phyloP scores from a whole-genome alignment of 2,797 vertebrate genomes.

The Helarctos malayanus region DNA sequence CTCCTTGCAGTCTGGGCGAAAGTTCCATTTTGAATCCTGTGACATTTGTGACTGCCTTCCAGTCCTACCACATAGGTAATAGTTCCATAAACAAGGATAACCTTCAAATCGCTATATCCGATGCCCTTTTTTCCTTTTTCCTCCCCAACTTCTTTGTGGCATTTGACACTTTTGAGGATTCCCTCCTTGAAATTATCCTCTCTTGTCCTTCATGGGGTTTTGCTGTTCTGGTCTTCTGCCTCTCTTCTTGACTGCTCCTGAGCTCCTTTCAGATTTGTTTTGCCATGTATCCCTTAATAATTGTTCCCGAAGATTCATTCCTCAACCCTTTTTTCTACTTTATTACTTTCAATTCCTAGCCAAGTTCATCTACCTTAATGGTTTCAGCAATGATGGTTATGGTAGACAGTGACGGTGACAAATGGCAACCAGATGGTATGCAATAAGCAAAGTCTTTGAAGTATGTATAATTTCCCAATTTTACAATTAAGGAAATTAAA shows the following conservation, averaged over 20 bases:
- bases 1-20: not conserved
- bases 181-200: not conserved
- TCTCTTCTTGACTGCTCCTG: not conserved
- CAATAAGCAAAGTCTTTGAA: slow-evolving; percentile 79
- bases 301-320: slow-evolving; percentile 26
- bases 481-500: slow-evolving; percentile 82
- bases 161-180: not conserved
- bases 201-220: not conserved
- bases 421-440: slow-evolving; percentile 80
- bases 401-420: slow-evolving; percentile 74
- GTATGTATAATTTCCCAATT: slow-evolving; percentile 77
- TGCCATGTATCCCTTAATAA: not conserved
- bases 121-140: not conserved
- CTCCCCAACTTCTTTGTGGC: not conserved
- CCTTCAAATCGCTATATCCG: not conserved
- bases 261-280: not conserved
- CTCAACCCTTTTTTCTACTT: slow-evolving; percentile 46
- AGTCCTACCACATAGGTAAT: not conserved
- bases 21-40: not conserved
- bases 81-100: not conserved
- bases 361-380: slow-evolving; percentile 79
- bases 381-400: slow-evolving; percentile 64
- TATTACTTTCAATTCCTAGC: slow-evolving; percentile 61
- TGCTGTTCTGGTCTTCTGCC: not conserved
- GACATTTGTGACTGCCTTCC: not conserved